phyloP scores from a whole-genome alignment of 2,888 invertebrate genomes.

The Xanthia icteritia region DNA sequence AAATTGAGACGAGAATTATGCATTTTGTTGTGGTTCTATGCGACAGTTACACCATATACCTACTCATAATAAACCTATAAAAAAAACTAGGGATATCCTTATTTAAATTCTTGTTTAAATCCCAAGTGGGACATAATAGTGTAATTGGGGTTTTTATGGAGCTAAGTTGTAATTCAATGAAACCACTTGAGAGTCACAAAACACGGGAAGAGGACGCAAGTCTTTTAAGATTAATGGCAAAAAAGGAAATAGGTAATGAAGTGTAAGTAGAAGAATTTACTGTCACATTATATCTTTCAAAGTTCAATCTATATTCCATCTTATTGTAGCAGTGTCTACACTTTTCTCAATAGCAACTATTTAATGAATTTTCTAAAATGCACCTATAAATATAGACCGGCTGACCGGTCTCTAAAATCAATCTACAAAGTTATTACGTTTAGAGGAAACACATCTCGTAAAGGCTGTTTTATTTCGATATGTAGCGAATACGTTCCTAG shows the following conservation, averaged over 20 bases:
- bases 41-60: neutral
- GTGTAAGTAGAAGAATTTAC: neutral
- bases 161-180: constrained; percentile 32
- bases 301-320: neutral
- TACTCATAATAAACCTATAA: neutral
- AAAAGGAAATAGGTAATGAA: neutral
- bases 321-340: neutral
- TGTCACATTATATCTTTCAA: neutral
- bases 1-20: too few relatives aligned
- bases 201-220: neutral
- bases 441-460: neutral
- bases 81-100: neutral
- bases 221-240: constrained; percentile 8
- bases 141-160: constrained; percentile 44
- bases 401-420: neutral
- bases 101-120: neutral
- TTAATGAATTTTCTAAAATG: neutral
- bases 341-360: neutral
- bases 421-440: neutral
- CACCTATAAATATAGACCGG: neutral
- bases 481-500: neutral
- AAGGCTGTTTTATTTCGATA: neutral
- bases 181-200: constrained; percentile 44
- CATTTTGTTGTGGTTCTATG: neutral
- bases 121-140: constrained; percentile 32